Conservation (phyloP, 2,797 vertebrate genomes). For the Somateria mollissima region DNA sequence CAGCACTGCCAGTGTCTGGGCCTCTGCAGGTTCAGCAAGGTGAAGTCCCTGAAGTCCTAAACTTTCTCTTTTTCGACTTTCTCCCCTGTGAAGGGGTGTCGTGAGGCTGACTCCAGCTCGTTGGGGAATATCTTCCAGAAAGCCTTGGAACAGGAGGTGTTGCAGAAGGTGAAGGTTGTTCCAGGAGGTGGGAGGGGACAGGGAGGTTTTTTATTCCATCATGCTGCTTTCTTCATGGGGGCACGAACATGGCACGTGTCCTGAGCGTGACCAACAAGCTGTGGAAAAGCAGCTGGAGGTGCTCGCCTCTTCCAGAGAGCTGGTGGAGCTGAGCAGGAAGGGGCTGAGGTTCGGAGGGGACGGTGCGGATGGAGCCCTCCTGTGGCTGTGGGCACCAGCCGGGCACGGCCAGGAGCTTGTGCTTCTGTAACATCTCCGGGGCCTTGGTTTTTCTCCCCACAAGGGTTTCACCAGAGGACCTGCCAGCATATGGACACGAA, state of each 20-base stretch:
- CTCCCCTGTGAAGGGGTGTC: slow-evolving; percentile 11
- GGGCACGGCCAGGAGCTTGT: not conserved
- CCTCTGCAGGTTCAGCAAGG: slow-evolving; percentile 26
- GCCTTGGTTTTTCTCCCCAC: not conserved
- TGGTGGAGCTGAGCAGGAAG: not conserved
- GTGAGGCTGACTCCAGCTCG: slow-evolving; percentile 53
- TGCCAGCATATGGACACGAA: rapidly evolving
- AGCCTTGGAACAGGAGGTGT: slow-evolving; percentile 4
- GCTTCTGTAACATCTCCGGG: not conserved
- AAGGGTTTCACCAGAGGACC: not conserved
- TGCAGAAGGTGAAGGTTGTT: slow-evolving; percentile 42
- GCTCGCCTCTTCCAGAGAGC: not conserved
- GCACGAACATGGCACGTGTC: not conserved
- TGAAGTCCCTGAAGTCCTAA: slow-evolving; percentile 39
- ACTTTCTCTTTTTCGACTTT: slow-evolving; percentile 44
- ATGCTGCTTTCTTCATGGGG: not conserved
- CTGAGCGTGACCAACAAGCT: not conserved
- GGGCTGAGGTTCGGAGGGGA: not conserved
- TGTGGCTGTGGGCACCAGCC: not conserved
- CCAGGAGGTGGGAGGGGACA: not conserved
- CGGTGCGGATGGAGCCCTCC: not conserved
- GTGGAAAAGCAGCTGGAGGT: not conserved
- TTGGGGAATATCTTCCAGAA: slow-evolving; percentile 31
- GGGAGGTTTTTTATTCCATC: not conserved
- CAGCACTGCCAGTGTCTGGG: not conserved